Base-by-base conservation (phyloP, 2,797 vertebrate genomes). In the Sebastes nivosus region DNA sequence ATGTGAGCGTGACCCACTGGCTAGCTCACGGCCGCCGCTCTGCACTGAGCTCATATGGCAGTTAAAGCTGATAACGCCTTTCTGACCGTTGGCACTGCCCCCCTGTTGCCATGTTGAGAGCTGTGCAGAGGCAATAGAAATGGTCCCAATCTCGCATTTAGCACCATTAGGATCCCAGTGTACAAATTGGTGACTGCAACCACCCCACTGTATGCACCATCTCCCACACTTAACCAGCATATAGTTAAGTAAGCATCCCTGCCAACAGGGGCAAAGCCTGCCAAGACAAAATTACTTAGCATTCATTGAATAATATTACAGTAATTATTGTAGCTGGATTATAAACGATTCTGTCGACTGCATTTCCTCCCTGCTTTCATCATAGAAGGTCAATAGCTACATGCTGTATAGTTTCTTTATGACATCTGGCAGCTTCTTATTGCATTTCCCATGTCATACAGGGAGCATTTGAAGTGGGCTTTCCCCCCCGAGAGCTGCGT, bases 381-480 rank as follows among this genome's bases (percentile, higher is more conserved):
- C 89, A 81, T 29, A 50, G 20, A 67, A 63, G 72, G 78, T 89
- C 77, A 82, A 83, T 85, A 85, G 78, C 50, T 84, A 67, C 71
- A 63, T 2, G 8, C 69, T 52, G 3, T 75, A 63, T 68, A 12
- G 80, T 79, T 86, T 86, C 80, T 87, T 87, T 77, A 87, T 84
- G 87, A 81, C 82, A 85, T 83, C 81, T 86, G 72, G 75, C 73
- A 74, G 64, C 77, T 80, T 84, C 57, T 90, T 85, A 84, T 87
- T 87, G 85, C 84, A 75, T 93, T 94, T 93, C 90, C 91, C 93
- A 94, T 93, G 90, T 93, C 60, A 72, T 72, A 77, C 73, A 77
- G 38, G 20, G 72, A 75, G 70, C 71, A 79, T 75, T 85, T 84
- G 58, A 90, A 92, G 87, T 88, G 75, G 89, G 78, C 73, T 75